These are phyloP conservation scores for Tetrax tetrax DNA, from an alignment of 2,113 vertebrate genomes.

Conservation along the genomic window DNA sequence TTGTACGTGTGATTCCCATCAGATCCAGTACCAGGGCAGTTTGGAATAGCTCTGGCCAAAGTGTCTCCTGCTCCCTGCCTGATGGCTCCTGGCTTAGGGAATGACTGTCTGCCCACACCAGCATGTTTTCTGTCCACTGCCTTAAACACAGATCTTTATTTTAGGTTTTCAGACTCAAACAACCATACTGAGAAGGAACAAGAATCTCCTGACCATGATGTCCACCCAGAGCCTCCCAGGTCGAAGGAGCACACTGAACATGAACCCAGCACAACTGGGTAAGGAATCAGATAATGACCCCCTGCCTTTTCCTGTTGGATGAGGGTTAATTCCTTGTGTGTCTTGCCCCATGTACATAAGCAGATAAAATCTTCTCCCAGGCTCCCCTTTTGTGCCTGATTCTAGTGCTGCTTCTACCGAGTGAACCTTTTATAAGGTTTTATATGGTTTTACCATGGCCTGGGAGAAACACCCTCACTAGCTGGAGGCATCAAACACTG, in stretches of 20 bases:
- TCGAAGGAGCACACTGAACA: not conserved
- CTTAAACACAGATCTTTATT: not conserved
- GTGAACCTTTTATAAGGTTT: not conserved
- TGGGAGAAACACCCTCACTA: not conserved
- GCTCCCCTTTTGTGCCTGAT: not conserved
- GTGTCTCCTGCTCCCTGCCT: not conserved
- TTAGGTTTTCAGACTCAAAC: not conserved
- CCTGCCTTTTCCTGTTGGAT: not conserved
- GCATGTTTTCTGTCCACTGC: not conserved
- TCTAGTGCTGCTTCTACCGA: not conserved
- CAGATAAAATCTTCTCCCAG: not conserved
- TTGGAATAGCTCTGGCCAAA: not conserved
- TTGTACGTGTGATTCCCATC: fast-evolving
- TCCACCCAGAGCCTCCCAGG: not conserved
- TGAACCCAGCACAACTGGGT: not conserved
- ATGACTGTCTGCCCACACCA: not conserved
- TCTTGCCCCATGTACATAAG: not conserved
- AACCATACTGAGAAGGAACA: not conserved
- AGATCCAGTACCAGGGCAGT: not conserved
- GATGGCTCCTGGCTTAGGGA: not conserved
- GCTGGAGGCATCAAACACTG: not conserved
- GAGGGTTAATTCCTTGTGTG: not conserved
- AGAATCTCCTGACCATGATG: not conserved
- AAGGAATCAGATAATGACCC: not conserved
- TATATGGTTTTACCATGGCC: too few relatives aligned